phyloP scores from a whole-genome alignment of 2,113 vertebrate species.

The Formicarius rufipectus region DNA sequence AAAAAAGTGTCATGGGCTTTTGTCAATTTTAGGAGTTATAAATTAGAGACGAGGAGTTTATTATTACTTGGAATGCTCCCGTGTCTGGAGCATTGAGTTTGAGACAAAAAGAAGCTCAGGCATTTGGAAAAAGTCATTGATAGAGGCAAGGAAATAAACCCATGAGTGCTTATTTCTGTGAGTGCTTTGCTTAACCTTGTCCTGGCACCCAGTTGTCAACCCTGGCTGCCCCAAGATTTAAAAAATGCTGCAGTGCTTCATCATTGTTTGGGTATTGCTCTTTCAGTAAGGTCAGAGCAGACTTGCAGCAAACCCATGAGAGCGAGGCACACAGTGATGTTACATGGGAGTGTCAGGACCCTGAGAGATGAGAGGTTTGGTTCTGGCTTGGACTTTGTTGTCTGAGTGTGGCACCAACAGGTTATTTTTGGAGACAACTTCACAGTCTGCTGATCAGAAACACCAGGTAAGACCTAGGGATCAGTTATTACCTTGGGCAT shows the following conservation, averaged over 20 bases:
- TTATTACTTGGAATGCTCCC: constrained; percentile 20
- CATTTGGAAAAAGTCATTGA: neutral
- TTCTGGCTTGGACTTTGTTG: neutral
- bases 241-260: constrained; percentile 1
- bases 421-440: constrained; percentile 3
- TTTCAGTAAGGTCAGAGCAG: constrained; percentile 32
- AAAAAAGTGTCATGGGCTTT: constrained; percentile 45
- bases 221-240: neutral
- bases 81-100: neutral
- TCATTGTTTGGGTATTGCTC: constrained; percentile 27
- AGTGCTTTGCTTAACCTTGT: neutral
- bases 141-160: neutral
- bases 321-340: neutral
- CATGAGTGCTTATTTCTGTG: neutral
- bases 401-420: neutral
- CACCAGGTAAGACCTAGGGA: neutral
- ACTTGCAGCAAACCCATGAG: neutral
- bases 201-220: neutral
- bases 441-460: neutral
- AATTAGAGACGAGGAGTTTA: constrained; percentile 45
- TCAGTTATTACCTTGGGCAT: neutral
- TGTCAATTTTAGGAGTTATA: constrained; percentile 42
- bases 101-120: constrained; percentile 2
- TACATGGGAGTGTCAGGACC: neutral
- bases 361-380: neutral